These are phyloP conservation scores for Lepidocolaptes lacrymiger DNA, from an alignment of 2,797 vertebrate genomes.

Conservation along the genomic window DNA sequence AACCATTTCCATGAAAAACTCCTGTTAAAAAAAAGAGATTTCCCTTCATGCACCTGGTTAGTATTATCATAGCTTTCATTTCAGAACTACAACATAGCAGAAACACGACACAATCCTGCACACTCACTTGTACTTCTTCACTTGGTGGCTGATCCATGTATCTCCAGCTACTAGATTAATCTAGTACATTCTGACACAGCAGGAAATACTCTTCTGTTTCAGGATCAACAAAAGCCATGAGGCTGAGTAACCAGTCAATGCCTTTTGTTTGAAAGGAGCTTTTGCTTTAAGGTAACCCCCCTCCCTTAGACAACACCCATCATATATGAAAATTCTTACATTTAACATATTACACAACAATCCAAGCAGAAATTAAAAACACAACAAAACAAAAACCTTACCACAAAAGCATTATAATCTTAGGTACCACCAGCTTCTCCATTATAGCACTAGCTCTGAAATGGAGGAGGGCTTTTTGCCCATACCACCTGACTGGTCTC, in stretches of 20 bases:
- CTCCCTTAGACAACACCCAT: neutral
- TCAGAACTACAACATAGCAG: neutral
- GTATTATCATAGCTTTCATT: neutral
- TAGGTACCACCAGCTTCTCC: neutral
- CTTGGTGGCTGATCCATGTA: neutral
- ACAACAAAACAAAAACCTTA: neutral
- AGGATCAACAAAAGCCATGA: neutral
- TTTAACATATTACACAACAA: neutral
- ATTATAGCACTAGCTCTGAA: neutral
- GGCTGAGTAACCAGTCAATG: neutral
- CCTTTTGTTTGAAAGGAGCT: neutral
- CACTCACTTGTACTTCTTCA: neutral
- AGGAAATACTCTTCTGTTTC: neutral
- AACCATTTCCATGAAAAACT: constrained; percentile 13
- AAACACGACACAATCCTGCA: neutral
- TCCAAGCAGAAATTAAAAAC: neutral
- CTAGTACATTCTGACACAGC: neutral
- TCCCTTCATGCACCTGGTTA: neutral
- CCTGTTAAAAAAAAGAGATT: neutral
- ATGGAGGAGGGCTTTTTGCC: neutral
- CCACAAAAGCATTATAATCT: too few species aligned
- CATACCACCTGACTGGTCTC: neutral
- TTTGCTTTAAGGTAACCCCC: neutral
- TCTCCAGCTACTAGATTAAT: neutral
- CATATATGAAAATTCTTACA: neutral